These are phyloP conservation scores for Phyllotreta cruciferae DNA, from an alignment of 2,888 invertebrate species.

Conservation along the genomic window DNA sequence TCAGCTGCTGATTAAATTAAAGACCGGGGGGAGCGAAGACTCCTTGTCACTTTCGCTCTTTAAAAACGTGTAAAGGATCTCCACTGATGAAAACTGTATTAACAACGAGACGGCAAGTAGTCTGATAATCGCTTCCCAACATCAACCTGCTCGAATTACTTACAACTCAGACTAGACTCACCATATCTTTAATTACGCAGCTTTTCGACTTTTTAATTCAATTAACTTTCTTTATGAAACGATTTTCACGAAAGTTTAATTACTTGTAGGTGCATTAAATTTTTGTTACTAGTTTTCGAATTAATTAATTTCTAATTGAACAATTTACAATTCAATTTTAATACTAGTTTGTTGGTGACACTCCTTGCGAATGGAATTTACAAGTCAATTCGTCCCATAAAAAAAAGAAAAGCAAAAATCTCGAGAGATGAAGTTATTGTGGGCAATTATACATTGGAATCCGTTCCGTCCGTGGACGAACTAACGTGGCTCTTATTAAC, in stretches of 20 bases:
- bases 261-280: too few species aligned
- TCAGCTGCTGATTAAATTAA: constrained; percentile 55
- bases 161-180: constrained; percentile 1
- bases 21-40: constrained; percentile 45
- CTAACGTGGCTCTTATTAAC: constrained; percentile 31
- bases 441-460: constrained; percentile 32
- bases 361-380: constrained; percentile 13
- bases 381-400: background rate
- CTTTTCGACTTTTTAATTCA: constrained; percentile 4
- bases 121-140: constrained; percentile 12
- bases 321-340: too few species aligned
- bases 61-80: constrained; percentile 48
- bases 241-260: too few species aligned
- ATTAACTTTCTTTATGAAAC: background rate
- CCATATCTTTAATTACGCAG: constrained; percentile 1
- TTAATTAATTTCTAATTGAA: too few species aligned
- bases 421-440: constrained; percentile 18
- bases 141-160: constrained; percentile 13
- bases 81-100: constrained; percentile 48
- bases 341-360: background rate
- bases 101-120: constrained; percentile 25
- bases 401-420: background rate
- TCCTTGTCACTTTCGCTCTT: constrained; percentile 49
- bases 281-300: too few species aligned
- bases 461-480: constrained; percentile 29